phyloP scores from a whole-genome alignment of 2,113 vertebrate genomes.

The Ptychochromis oligacanthus region DNA sequence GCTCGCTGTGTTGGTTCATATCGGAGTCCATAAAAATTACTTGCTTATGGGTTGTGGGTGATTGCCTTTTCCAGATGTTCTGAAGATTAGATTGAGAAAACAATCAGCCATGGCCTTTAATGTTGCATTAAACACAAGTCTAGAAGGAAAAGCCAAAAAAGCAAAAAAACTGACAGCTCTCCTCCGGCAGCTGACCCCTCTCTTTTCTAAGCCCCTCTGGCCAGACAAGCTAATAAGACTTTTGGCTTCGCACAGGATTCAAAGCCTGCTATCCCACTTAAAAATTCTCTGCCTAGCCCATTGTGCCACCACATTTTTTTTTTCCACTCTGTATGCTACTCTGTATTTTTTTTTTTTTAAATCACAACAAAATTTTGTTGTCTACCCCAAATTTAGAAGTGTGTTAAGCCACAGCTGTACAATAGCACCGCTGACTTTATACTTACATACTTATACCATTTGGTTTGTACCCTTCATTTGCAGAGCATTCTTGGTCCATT shows the following conservation, averaged over 20 bases:
- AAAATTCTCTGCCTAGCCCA: too few species aligned
- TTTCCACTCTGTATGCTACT: too few species aligned
- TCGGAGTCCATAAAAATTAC: not conserved
- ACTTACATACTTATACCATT: not conserved
- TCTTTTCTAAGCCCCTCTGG: not conserved
- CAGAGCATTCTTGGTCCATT: not conserved
- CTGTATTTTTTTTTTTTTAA: too few species aligned
- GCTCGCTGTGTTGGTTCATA: not conserved
- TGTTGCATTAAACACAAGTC: not conserved
- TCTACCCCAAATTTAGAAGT: too few species aligned
- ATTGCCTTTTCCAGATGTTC: slow-evolving; percentile 17
- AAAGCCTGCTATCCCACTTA: too few species aligned
- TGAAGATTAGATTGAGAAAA: not conserved
- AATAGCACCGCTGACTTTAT: not conserved
- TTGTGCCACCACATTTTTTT: too few species aligned
- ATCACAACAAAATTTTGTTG: too few species aligned
- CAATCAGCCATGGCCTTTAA: not conserved
- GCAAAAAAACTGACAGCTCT: not conserved
- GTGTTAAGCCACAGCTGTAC: too few species aligned
- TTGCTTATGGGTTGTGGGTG: not conserved
- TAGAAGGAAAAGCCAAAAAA: not conserved
- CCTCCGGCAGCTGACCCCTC: not conserved
- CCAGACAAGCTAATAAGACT: not conserved
- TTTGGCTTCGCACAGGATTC: too few species aligned
- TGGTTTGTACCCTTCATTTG: not conserved